Base-by-base conservation (phyloP, 53 echinoderm and acorn worm species). In the Glandiceps talaboti region DNA sequence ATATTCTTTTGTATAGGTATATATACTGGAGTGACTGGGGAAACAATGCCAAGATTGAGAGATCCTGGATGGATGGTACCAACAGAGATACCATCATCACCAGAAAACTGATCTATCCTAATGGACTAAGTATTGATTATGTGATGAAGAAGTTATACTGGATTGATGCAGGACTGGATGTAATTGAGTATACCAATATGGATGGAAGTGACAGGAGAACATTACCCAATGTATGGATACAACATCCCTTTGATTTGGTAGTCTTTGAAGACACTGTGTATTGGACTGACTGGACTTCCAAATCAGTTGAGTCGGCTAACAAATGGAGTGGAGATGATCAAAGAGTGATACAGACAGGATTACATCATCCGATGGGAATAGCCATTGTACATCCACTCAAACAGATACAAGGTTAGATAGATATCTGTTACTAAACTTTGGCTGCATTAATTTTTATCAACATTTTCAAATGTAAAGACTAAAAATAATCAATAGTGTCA, bases 21-120 rank as follows among this genome's bases (percentile, higher is more conserved):
- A 88, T 88, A 84, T 88, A 84, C 73, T 88, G 88, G 88, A 30
- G 79, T 1, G 88, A 88, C 82, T 84, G 84, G 88, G 82, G 85
- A 28, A 74, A 84, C 26, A 30, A 14, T 0, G 29, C 85, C 1
- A 84, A 81, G 45, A 88, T 88, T 25, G 88, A 88, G 73, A 73
- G 88, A 12, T 81, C 88, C n/a, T 77, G 85, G 33, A 88, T 88
- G 88, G 88, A 88, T 25, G 88, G 88, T 14, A 77, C 31, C 0
- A 32, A 29, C 31, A 29, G 88, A 28, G 33, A 77, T 25, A 78
- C 81, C 14, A 88, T 88, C 33, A 28, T 88, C 73, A 33, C 81
- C 1, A 27, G n/a, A 29, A 79, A 78, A 26, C 27, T 88, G 20
- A 79, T 77, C 31, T 85, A 80, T 84, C 88, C 88, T 0, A 81